A percentile compares a stretch with the other conserved stretches of the same genome.
Conservation (phyloP, 2,797 vertebrate species). For the Danionella dracula region DNA sequence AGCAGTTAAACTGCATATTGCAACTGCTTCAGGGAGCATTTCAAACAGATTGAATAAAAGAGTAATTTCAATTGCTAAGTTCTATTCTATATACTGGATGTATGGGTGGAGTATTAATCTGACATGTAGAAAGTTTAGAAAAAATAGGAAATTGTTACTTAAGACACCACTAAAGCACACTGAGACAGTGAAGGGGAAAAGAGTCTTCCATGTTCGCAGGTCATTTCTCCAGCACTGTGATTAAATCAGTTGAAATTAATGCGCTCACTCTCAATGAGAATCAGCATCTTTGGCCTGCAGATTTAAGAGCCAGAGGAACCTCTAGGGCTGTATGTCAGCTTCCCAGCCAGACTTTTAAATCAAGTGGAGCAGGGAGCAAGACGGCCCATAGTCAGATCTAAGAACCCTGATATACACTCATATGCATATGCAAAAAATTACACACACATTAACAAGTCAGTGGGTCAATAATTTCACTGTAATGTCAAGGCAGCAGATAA, state of each 20-base stretch:
- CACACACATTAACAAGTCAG: conserved; percentile 36
- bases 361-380: neutral
- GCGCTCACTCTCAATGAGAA: conserved; percentile 46
- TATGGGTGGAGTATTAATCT: no score
- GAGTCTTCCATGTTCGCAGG: conserved; percentile 17
- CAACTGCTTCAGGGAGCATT: no score
- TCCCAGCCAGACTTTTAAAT: conserved; percentile 54
- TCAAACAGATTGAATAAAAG: neutral
- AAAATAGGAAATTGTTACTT: neutral
- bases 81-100: no score
- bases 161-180: neutral
- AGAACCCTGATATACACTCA: conserved; percentile 29
- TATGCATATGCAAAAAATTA: conserved; percentile 46
- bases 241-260: conserved; percentile 50
- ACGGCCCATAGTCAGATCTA: conserved; percentile 7
- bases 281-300: conserved; percentile 50
- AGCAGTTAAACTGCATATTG: neutral
- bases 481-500: conserved; percentile 20
- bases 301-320: conserved; percentile 49
- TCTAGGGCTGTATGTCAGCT: conserved; percentile 51
- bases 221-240: conserved; percentile 49
- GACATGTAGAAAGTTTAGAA: no score
- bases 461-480: conserved; percentile 30
- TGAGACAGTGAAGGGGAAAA: neutral
- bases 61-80: no score